Base-by-base conservation (phyloP, 2,888 invertebrate species). In the Athalia circularis region DNA sequence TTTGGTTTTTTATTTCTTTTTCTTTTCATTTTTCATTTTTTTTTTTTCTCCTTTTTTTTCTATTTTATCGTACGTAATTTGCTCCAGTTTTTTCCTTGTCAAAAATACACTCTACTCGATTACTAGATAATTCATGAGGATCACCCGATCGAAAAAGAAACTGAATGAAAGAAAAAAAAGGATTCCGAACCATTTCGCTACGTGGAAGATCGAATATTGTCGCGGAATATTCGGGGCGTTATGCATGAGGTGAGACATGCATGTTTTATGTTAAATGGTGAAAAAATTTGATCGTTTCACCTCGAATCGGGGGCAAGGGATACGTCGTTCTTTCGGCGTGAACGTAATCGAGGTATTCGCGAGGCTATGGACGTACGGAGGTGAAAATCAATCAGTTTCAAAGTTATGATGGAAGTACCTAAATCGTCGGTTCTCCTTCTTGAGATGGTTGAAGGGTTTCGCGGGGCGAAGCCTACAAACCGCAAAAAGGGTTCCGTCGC, bases 371-470 rank as follows among this genome's bases (percentile, higher is more conserved):
- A 29, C 13, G 13, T 52, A 52, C 11, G 52, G 47, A 5, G 13
- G 13, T 29, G 65, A 65, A 48, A 65, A 65, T 48, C 65, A 8
- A 13, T 13, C 65, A 13, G 52, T 29, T 29, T 29, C 29, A 29
- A 29, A 29, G 29, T 29, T 29, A 29, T 29, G 29, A 29, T 29
- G 29, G 29, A 2, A 52, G 11, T 52, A 52, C 52, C 52, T 52
- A 52, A 9, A 9, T 11, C 52, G 7, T 11, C 52, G 8, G 52
- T 11, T 11, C 13, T 61, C 15, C 54, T 52, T 48, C 68, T 68
- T 68, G 68, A 68, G 43, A 68, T 68, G 68, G 15, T 68, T 68
- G 54, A 68, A 68, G 68, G 68, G 68, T 54, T 68, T 68, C 68
- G 68, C 29, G 29, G 29, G 29, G 52, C 5, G 68, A 68, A 68